phyloP scores from a whole-genome alignment of 1,140 invertebrate genomes.

The Drosophila sp. region DNA sequence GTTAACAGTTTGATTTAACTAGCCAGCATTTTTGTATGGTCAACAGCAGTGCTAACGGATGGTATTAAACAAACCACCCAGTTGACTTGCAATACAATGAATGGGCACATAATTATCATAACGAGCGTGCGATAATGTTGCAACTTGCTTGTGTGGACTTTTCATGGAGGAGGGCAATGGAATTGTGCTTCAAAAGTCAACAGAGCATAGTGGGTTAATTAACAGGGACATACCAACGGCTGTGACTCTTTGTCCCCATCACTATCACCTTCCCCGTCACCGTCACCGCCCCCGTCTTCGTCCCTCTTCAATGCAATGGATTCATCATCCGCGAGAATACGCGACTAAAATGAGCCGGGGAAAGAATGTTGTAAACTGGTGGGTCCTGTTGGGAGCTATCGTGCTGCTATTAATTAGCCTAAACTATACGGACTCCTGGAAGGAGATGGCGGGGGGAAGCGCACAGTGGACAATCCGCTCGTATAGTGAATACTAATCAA shows the following conservation, averaged over 20 bases:
- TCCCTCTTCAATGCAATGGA: neutral
- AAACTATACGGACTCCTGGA: constrained; percentile 26
- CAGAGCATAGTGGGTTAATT: constrained; percentile 72
- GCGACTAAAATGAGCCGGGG: neutral
- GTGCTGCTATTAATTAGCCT: constrained; percentile 66
- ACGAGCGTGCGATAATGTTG: constrained; percentile 20
- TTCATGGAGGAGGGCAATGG: constrained; percentile 17
- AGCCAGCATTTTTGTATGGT: too few species aligned
- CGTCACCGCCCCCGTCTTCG: neutral
- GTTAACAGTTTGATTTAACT: too few species aligned
- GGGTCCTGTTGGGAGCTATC: constrained; percentile 11
- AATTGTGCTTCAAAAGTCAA: constrained; percentile 52
- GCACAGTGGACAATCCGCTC: too few species aligned
- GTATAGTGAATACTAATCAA: too few species aligned
- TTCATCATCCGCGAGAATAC: neutral
- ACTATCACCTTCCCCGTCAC: neutral
- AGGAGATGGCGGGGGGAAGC: neutral
- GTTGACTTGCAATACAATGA: too few species aligned
- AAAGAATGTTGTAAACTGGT: neutral
- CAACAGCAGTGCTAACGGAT: constrained; percentile 56
- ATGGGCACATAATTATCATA: too few species aligned
- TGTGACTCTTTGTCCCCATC: neutral
- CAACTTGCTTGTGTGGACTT: constrained; percentile 4
- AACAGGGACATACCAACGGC: constrained; percentile 34
- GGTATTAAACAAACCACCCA: too few species aligned